Conservation (phyloP, 2,113 vertebrate species). For the Brachyhypopomus gauderio region DNA sequence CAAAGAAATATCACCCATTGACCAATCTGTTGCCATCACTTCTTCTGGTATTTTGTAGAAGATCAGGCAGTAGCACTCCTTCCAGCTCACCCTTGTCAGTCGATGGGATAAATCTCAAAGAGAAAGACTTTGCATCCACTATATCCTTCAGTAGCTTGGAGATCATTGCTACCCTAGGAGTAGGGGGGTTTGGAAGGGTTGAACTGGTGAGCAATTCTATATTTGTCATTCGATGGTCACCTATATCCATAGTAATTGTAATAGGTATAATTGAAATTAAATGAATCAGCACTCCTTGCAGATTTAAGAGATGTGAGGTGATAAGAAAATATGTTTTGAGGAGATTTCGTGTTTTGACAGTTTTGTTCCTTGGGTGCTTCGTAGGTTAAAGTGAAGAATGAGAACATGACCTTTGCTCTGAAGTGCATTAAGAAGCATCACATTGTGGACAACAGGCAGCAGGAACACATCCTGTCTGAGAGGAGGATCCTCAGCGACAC, state of each 20-base stretch:
- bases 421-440: conserved; percentile 80
- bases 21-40: neutral
- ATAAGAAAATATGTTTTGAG: neutral
- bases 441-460: conserved; percentile 76
- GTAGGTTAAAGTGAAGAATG: conserved; percentile 72
- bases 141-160: conserved; percentile 72
- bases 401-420: conserved; percentile 72
- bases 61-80: conserved; percentile 60
- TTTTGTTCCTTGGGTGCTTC: neutral
- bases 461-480: conserved; percentile 81
- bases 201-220: conserved; percentile 69
- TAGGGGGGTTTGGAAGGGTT: conserved; percentile 77
- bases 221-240: neutral
- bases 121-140: conserved; percentile 65
- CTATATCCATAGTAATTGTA: neutral
- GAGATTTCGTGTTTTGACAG: neutral
- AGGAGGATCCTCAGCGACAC: conserved; percentile 74
- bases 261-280: neutral
- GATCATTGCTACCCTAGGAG: conserved; percentile 71
- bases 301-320: neutral
- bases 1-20: neutral
- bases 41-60: conserved; percentile 52
- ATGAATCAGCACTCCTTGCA: too few species aligned
- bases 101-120: conserved; percentile 68
- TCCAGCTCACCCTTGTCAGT: conserved; percentile 67